These are phyloP conservation scores for Aplodontia rufa DNA, from an alignment of 2,113 vertebrate species.

Conservation along the genomic window DNA sequence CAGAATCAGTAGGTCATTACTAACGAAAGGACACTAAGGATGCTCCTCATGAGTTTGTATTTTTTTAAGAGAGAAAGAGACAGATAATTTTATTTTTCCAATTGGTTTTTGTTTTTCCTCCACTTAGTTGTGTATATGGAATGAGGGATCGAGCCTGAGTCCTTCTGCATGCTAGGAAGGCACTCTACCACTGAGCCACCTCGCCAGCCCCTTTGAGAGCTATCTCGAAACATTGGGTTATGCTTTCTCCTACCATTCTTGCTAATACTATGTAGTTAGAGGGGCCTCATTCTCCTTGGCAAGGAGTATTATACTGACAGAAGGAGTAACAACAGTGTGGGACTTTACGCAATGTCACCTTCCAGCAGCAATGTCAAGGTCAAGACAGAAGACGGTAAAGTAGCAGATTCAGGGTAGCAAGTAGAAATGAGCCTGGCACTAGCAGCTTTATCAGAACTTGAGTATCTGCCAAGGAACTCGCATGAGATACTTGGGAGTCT, in stretches of 20 bases:
- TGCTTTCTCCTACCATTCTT: background rate
- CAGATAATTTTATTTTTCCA: no score
- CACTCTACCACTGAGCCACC: no score
- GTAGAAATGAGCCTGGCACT: background rate
- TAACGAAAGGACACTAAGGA: background rate
- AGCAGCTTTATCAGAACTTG: constrained; percentile 17
- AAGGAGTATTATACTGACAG: background rate
- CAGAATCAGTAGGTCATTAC: background rate
- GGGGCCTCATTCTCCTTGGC: background rate
- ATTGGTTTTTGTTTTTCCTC: no score
- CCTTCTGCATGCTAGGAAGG: no score
- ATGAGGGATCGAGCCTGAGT: no score
- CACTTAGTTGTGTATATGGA: no score
- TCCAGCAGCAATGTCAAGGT: constrained; percentile 9
- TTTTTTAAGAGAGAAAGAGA: no score
- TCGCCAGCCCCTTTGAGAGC: background rate
- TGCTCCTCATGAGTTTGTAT: no score
- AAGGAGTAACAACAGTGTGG: background rate
- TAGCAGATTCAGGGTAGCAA: background rate
- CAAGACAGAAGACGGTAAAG: constrained; percentile 8
- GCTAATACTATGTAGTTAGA: background rate
- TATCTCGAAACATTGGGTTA: background rate
- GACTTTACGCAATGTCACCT: background rate
- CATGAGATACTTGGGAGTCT: constrained; percentile 15
- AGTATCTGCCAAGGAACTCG: constrained; percentile 43